Evolutionary conservation across 2,888 invertebrate species (phyloP).

Genomic region (Cheilosia soror): DNA sequence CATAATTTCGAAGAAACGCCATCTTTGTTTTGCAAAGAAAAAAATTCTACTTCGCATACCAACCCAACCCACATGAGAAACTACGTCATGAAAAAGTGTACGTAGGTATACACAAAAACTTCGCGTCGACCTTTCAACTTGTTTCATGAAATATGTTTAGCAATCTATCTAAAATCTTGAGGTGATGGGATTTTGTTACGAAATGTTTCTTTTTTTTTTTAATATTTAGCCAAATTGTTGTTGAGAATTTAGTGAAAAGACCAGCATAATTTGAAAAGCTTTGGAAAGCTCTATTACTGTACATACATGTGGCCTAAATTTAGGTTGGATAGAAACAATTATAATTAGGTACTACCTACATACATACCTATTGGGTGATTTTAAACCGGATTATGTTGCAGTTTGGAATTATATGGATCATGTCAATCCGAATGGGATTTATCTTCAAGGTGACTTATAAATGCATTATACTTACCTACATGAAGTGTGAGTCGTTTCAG

Average conservation of each 20-base stretch:
- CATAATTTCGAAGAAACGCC: slow-evolving; percentile 11
- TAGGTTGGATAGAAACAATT: slow-evolving; percentile 9
- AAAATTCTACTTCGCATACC: slow-evolving; percentile 16
- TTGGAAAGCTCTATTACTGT: slow-evolving; percentile 12
- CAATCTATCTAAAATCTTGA: not conserved
- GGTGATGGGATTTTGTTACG: not conserved
- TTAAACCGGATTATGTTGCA: slow-evolving; percentile 22
- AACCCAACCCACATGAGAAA: not conserved
- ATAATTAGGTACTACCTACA: too few species aligned
- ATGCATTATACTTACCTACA: too few species aligned
- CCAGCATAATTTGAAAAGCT: slow-evolving; percentile 26
- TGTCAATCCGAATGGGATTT: too few species aligned
- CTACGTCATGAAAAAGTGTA: slow-evolving; percentile 1
- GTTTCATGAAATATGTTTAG: not conserved
- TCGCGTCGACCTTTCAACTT: not conserved
- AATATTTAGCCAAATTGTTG: not conserved
- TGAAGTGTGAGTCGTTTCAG: too few species aligned
- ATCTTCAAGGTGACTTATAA: too few species aligned
- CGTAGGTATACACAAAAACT: not conserved
- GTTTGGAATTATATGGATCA: not conserved
- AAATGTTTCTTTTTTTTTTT: not conserved
- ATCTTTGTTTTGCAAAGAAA: slow-evolving; percentile 21
- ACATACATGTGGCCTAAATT: slow-evolving; percentile 30
- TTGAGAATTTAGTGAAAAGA: not conserved
- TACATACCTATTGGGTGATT: not conserved